Base-by-base conservation (phyloP, 2,797 vertebrate species). In the Acipenser transmontanus region DNA sequence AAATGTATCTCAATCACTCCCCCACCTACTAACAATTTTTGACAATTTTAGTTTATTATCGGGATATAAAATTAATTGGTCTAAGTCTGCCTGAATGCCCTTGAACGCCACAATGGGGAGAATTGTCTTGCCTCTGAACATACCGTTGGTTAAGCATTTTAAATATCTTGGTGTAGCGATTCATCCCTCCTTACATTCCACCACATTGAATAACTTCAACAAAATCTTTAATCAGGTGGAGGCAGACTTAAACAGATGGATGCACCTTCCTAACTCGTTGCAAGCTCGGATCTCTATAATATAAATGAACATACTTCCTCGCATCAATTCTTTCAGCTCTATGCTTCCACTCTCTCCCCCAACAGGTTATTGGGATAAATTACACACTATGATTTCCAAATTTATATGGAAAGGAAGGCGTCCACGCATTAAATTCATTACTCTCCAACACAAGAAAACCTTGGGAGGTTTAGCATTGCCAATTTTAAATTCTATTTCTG, bases 281-380 rank as follows among this genome's bases (percentile, higher is more conserved):
- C 11, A 59, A 34, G 59, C 20, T 11, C 47, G 66, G 1, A 56
- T 68, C 20, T 64, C 66, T 48, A 50, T 65, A 7, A 12, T 68
- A 17, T 56, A 70, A 67, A 67, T 67, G 57, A 67, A 61, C 17
- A 56, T 71, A 49, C 56, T 71, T 12, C 70, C 62, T 60, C n/a
- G 50, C 7, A 6, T 62, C 1, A 34, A 63, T 59, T 63, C 59
- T 2, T 71, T 48, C 47, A 59, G 9, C 6, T 11, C 49, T n/a
- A 61, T 67, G 66, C 8, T 64, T n/a, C 65, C 61, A 51, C 11
- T 69, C 12, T 64, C 64, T 6, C 64, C 14, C 17, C 59, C 57
- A 9, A 47, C 17, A 52, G 49, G 13, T 47, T 66, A 56, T 14
- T 66, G 69, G 61, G 17, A 63, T 12, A 20, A 70, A 66, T 6